These are phyloP conservation scores for Hyaena hyaena DNA, from an alignment of 2,113 vertebrate species.

Conservation along the genomic window DNA sequence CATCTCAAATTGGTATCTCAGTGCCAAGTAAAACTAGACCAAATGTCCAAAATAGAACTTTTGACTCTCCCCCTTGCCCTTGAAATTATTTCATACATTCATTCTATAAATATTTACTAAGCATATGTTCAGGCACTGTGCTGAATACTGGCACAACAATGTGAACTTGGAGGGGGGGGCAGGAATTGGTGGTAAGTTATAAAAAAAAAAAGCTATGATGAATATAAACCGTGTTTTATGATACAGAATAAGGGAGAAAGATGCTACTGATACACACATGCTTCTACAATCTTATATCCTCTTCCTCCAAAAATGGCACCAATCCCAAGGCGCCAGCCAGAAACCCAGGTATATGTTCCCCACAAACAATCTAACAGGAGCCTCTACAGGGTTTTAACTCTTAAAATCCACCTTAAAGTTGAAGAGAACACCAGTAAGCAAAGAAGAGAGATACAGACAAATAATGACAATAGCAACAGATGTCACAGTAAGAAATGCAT, in stretches of 20 bases:
- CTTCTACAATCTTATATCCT: background rate
- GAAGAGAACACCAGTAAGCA: background rate
- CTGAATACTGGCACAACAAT: background rate
- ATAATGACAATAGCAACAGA: background rate
- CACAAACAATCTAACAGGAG: background rate
- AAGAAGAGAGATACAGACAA: background rate
- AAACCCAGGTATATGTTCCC: background rate
- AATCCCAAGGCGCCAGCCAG: background rate
- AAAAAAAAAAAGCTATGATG: background rate
- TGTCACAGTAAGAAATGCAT: background rate
- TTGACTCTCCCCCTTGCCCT: background rate
- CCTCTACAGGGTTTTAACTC: background rate
- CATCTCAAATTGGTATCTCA: background rate
- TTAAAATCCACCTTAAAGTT: background rate
- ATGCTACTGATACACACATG: background rate
- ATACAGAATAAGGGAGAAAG: background rate
- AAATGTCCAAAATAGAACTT: conserved; percentile 41
- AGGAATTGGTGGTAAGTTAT: background rate
- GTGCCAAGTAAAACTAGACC: background rate
- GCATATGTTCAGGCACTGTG: background rate
- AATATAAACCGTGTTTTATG: background rate
- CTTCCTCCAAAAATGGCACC: background rate
- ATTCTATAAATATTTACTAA: conserved; percentile 27
- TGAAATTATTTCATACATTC: conserved; percentile 43
- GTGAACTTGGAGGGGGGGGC: background rate